A percentile compares a stretch with the other conserved stretches of the same genome.
Evolutionary conservation across 2,113 vertebrate genomes (phyloP).

Genomic region (Hucho hucho): DNA sequence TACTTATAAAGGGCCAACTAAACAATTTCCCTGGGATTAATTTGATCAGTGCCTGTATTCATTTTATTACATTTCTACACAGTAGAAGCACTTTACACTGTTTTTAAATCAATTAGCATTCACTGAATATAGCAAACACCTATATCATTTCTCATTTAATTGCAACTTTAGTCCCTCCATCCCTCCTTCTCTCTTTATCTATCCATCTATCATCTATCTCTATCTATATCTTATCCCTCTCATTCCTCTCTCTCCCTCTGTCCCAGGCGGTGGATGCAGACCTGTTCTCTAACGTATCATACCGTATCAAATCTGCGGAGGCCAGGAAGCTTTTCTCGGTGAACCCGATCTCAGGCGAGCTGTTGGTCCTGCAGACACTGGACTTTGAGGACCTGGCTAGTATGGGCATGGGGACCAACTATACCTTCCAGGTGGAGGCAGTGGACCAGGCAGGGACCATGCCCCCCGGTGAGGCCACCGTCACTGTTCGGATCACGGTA

Average conservation of each 20-base stretch:
- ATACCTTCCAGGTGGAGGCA: constrained; percentile 92
- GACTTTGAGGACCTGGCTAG: constrained; percentile 90
- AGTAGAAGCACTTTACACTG: not conserved
- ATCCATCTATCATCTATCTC: too few species aligned
- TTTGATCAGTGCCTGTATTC: not conserved
- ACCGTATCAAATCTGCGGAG: constrained; percentile 85
- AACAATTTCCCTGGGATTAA: not conserved
- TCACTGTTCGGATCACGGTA: constrained; percentile 79
- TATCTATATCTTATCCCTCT: too few species aligned
- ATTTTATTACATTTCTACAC: not conserved
- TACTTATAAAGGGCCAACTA: constrained; percentile 21
- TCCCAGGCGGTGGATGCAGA: constrained; percentile 87
- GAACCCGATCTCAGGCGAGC: constrained; percentile 81
- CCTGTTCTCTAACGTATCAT: constrained; percentile 88
- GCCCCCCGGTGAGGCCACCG: constrained; percentile 90
- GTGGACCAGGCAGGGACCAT: constrained; percentile 84
- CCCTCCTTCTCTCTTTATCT: too few species aligned
- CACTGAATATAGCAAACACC: not conserved
- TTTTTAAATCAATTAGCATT: not conserved
- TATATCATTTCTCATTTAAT: not conserved
- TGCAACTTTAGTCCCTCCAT: too few species aligned
- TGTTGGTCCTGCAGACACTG: constrained; percentile 83
- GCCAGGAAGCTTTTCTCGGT: constrained; percentile 83
- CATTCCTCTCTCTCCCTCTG: constrained; percentile 25
- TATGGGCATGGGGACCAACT: constrained; percentile 76